These are phyloP conservation scores for Heliconius cydno DNA, from an alignment of 2,888 invertebrate genomes.

Conservation along the genomic window DNA sequence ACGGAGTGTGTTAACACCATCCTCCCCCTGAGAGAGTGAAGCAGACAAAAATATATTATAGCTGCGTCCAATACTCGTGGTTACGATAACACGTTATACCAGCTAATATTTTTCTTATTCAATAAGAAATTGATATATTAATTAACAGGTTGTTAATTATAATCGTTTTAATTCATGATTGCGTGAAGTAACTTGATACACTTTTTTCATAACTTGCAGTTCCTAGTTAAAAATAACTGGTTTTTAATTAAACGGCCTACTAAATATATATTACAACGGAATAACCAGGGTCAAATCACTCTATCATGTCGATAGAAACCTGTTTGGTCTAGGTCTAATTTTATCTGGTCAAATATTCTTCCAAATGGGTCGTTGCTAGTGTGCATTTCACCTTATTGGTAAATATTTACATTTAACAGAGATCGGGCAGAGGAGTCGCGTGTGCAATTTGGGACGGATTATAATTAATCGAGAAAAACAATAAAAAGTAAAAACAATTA, in stretches of 20 bases:
- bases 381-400: no score
- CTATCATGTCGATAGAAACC: background rate
- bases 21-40: no score
- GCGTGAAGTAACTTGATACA: constrained; percentile 15
- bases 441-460: no score
- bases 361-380: no score
- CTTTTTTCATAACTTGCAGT: background rate
- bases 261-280: background rate
- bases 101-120: background rate
- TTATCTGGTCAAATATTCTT: background rate
- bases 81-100: no score
- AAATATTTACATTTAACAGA: no score
- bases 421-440: no score
- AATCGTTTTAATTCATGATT: background rate
- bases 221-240: background rate
- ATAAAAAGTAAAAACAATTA: no score
- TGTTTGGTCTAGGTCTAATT: background rate
- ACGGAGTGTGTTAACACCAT: background rate
- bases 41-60: background rate
- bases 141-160: background rate
- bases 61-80: background rate
- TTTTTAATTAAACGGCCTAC: background rate
- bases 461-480: no score
- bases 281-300: background rate
- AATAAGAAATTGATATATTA: constrained; percentile 3